phyloP scores from a whole-genome alignment of 2,113 vertebrate genomes.

The Gulo gulo region DNA sequence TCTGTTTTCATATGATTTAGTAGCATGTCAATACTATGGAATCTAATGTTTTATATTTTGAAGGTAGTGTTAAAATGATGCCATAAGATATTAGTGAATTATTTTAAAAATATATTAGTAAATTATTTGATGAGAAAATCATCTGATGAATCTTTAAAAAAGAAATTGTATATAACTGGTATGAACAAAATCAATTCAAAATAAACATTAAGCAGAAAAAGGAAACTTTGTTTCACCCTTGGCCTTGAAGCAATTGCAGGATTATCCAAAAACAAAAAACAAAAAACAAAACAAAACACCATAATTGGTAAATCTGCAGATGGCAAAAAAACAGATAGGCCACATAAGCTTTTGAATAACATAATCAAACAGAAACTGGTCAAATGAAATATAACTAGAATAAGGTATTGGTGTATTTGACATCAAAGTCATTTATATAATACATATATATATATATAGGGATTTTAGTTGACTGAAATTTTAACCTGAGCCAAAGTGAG shows the following conservation, averaged over 20 bases:
- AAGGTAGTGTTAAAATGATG: neutral
- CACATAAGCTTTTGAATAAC: neutral
- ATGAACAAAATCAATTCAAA: neutral
- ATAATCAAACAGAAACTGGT: constrained; percentile 5
- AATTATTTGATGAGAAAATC: neutral
- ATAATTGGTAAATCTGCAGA: neutral
- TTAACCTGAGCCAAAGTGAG: neutral
- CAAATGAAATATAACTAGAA: neutral
- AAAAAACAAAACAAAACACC: neutral
- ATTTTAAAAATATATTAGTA: neutral
- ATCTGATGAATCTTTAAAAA: neutral
- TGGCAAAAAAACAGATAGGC: neutral
- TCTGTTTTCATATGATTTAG: neutral
- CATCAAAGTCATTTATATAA: neutral
- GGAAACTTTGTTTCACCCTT: neutral
- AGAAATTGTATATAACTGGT: neutral
- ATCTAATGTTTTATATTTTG: neutral
- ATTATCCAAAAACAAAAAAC: neutral
- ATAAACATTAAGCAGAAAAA: neutral
- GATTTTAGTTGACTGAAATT: neutral
- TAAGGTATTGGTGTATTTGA: neutral
- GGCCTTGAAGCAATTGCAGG: neutral
- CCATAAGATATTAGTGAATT: neutral
- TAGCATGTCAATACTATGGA: neutral
- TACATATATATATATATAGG: neutral